Evolutionary conservation across 23 tunicate genomes (phyloP).

Genomic region (Trididemnum miniatum): DNA sequence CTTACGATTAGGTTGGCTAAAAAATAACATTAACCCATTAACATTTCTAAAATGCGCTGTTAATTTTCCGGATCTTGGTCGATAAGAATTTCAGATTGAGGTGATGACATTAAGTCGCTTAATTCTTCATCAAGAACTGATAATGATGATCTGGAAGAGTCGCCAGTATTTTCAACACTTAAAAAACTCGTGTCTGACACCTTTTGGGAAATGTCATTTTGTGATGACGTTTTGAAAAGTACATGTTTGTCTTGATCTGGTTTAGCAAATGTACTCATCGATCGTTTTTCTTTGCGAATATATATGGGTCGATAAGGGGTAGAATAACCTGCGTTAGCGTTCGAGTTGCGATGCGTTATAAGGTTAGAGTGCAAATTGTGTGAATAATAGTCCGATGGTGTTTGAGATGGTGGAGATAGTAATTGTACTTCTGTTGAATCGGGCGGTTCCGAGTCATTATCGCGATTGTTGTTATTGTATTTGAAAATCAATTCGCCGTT

Average conservation of each 20-base stretch:
- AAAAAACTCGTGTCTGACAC: neutral
- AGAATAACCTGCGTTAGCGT: neutral
- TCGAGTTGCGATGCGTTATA: neutral
- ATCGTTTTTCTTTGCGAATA: neutral
- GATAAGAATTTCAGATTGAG: no score
- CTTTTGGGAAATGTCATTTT: neutral
- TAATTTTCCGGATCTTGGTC: no score
- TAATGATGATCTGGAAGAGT: neutral
- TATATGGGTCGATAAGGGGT: neutral
- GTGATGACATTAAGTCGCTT: no score
- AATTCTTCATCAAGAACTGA: neutral
- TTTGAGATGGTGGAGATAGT: neutral
- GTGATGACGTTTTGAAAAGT: slow-evolving; percentile 15
- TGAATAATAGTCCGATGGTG: neutral
- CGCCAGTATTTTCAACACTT: neutral
- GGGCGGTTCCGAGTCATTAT: neutral
- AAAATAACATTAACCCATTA: no score
- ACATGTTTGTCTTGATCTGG: neutral
- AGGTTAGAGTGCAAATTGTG: neutral
- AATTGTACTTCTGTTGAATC: neutral
- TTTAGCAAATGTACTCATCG: neutral
- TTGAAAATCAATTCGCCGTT: neutral
- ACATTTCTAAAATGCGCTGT: no score
- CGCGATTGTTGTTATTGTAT: neutral
- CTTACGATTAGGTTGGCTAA: no score